Evolutionary conservation across 2,797 vertebrate species (phyloP).

Genomic region (Cynopterus sphinx): DNA sequence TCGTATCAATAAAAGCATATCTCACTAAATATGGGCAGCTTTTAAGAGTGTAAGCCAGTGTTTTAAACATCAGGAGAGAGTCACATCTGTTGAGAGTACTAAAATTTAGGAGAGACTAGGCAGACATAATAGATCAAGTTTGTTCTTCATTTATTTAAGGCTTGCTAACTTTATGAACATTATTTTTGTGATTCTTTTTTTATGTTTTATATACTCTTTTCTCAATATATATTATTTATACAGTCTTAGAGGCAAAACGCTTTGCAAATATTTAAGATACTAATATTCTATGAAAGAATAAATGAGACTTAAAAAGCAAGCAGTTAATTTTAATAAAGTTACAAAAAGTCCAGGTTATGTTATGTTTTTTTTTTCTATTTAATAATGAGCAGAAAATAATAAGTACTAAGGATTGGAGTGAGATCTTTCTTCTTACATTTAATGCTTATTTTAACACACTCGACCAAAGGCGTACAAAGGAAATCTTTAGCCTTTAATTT

Average conservation of each 20-base stretch:
- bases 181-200: constrained; percentile 4
- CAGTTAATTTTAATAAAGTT: constrained; percentile 46
- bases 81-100: background rate
- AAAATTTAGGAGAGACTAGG: background rate
- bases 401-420: background rate
- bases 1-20: background rate
- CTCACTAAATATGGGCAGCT: constrained; percentile 1
- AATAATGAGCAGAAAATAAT: constrained; percentile 45
- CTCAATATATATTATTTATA: background rate
- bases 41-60: background rate
- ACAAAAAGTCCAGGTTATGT: background rate
- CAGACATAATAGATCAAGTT: background rate
- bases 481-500: background rate
- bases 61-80: constrained; percentile 5
- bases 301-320: background rate
- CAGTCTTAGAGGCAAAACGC: constrained; percentile 19
- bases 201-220: background rate
- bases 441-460: constrained; percentile 48
- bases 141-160: background rate
- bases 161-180: background rate
- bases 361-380: constrained; percentile 34
- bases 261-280: constrained; percentile 46
- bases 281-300: constrained; percentile 34
- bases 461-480: background rate
- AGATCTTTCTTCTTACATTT: constrained; percentile 48